Base-by-base conservation (phyloP, 2,797 vertebrate species). In the Etheostoma nigrum region DNA sequence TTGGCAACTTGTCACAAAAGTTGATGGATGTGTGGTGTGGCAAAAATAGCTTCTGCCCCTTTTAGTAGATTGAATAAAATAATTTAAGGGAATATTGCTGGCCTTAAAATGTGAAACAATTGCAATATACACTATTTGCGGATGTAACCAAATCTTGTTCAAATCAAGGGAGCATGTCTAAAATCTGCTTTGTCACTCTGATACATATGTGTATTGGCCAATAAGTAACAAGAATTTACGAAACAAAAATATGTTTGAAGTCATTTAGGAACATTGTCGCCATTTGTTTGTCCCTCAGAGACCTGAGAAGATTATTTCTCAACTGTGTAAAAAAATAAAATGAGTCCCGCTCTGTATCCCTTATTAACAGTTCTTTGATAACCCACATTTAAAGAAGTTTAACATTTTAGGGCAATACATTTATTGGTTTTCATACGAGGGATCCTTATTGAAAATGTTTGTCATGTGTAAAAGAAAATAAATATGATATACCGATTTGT, bases 1-100 rank as follows among this genome's bases (percentile, higher is more conserved):
- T 64, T 75, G 76, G 25, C 61, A 58, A 57, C 45, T 33, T 52
- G 30, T 60, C 36, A 42, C 36, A 27, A 57, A 57, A 70, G 54
- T 36, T 36, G 42, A 10, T 48, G 9, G 4, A 2, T 60, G 60
- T 58, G 36, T 51, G 51, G 54, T 45, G 12, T 47, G 62, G 55
- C 14, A 48, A 14, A 30, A 45, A 3, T 27, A 42, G 59, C 48
- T 40, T 15, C 18, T 45, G 59, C 55, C 51, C 33, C 57, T 67
- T 57, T 66, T 6, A 49, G 42, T 40, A 51, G 55, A 60, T 63
- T 74, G 4, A 71, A 57, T 40, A 12, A 55, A 61, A 57, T 36
- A 23, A 14, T 10, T 30, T 4, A 7, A 27, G 27, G 14, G 36
- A 67, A 62, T 76, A 73, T 49, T 58, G 62, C 65, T 61, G 5